Base-by-base conservation (phyloP, 2,888 invertebrate species). In the Neoitamus cyanurus region DNA sequence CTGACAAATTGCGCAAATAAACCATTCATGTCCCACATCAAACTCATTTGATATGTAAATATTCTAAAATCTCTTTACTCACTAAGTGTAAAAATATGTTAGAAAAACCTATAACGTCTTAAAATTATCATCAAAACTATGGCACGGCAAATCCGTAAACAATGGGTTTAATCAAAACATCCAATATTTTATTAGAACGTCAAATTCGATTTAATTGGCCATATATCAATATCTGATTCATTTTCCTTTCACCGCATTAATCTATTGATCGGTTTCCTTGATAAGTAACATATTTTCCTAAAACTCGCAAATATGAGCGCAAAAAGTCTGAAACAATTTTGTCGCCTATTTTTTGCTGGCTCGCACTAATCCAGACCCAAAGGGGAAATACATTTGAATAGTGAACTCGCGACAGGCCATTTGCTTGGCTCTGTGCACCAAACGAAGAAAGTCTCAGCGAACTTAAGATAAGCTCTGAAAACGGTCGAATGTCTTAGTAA, bases 331-430 rank as follows among this genome's bases (percentile, higher is more conserved):
- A 73, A 73, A 37, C 36, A 73, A 73, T 73, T 73, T 73, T 73
- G 73, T 73, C 73, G 15, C 73, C 73, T 73, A 73, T 73, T 73
- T 73, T 73, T 73, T 73, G 36, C 20, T 70, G 30, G 68, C 20
- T 36, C 36, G 20, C 36, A 20, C 7, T 73, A 73, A 73, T 73
- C 36, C n/a, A 36, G 73, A 73, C 5, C n/a, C 2, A 73, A 36
- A 73, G 36, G 73, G 9, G 7, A 73, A 58, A n/a, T 5, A 42
- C 3, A 58, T 58, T 58, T 25, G 58, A 25, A 25, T 58, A 73
- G 37, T 36, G 73, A 36, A 73, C 20, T 15, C 20, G 36, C 13
- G 20, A 7, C 25, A 34, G 15, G 72, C n/a, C 36, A 37, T 7
- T 20, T 36, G 20, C 11, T 73, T 15, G 1, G 73, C 20, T 20